Evolutionary conservation across 2,888 invertebrate species (phyloP), one percentile per base, ranked within the genome.

Genomic region (Thymelicus sylvestris): DNA sequence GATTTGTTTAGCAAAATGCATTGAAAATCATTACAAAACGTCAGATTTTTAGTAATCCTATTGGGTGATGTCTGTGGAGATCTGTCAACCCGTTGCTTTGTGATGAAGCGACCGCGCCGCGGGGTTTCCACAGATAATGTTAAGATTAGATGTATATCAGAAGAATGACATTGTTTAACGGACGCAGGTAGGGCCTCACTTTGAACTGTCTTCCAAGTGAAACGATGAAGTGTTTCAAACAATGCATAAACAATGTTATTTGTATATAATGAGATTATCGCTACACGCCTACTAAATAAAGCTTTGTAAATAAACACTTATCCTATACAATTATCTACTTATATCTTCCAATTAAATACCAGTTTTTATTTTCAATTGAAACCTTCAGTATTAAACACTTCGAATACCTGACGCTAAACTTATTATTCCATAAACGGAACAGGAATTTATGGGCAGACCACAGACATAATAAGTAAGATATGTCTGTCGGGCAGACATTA

Each of bases 41-140:
- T 81, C 83, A 81, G 81, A 86, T 85, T 87, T 89, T 89, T 79
- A 86, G 89, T 90, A 91, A 93, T 90, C 88, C 89, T 86, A 89
- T 92, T 88, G 84, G 81, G 80, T 79, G 83, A 85, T 85, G 89
- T 85, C 83, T 86, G 87, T 86, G 80, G 85, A 87, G 88, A 91
- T 89, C 92, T 93, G 93, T 93, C 93, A 93, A 93, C 93, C 92
- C 92, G 89, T 91, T 91, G 90, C 91, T 93, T 93, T 93, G 93
- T 92, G 88, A 85, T 80, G 87, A 83, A 84, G 87, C 90, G 90
- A 83, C 86, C 83, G 79, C 92, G 75, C 93, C 59, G 86, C 92
- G 91, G 93, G 87, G 80, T 85, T 80, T 86, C 77, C 77, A 75
- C 85, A 87, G 91, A 92, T 92, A 89, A 91, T 87, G 86, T 86